Evolutionary conservation across 1,140 invertebrate species (phyloP).

Genomic region (Drosophila watanabei): DNA sequence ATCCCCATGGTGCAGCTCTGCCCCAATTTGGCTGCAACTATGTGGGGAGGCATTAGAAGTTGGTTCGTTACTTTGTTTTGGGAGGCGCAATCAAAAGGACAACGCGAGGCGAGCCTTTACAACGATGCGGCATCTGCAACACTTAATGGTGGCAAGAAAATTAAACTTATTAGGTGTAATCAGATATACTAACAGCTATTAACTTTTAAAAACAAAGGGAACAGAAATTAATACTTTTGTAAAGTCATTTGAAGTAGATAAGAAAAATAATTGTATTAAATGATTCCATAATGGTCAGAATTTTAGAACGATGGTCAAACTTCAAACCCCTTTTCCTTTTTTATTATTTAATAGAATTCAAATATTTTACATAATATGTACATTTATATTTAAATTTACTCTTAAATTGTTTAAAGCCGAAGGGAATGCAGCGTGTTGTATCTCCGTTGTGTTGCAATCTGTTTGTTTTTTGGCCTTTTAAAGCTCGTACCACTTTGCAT

Average conservation of each 20-base stretch:
- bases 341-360: neutral
- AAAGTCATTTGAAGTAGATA: neutral
- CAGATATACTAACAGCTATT: neutral
- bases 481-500: slow-evolving; percentile 37
- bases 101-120: neutral
- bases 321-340: neutral
- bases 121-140: neutral
- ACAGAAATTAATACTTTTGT: neutral
- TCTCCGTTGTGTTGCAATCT: slow-evolving; percentile 6
- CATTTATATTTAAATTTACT: neutral
- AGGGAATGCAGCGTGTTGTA: slow-evolving; percentile 15
- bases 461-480: slow-evolving; percentile 29
- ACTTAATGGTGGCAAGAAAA: too few relatives aligned
- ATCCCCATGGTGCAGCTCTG: slow-evolving; percentile 1
- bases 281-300: neutral
- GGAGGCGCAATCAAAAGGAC: slow-evolving; percentile 8
- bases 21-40: slow-evolving; percentile 33
- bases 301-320: neutral
- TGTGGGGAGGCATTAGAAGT: slow-evolving; percentile 19
- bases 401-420: neutral
- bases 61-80: slow-evolving; percentile 6
- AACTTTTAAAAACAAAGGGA: neutral
- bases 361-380: neutral
- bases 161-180: neutral
- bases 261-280: neutral